Evolutionary conservation across 2,888 invertebrate species (phyloP).

Genomic region (Beris chalybata): DNA sequence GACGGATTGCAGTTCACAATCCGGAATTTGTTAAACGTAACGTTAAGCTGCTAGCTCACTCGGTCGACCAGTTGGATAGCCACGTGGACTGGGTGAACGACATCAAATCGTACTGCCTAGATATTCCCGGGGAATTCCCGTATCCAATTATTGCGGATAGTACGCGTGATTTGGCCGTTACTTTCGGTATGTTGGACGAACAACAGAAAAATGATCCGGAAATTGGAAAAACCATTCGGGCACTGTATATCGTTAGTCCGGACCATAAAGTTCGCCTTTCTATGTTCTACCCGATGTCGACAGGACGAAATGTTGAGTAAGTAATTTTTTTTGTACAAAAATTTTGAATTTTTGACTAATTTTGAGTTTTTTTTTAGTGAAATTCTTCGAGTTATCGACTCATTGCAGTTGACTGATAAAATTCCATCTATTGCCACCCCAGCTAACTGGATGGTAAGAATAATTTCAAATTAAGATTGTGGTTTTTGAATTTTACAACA

Average conservation of each 20-base stretch:
- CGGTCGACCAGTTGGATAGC: conserved; percentile 72
- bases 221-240: conserved; percentile 70
- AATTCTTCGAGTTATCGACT: conserved; percentile 80
- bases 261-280: conserved; percentile 76
- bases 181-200: conserved; percentile 79
- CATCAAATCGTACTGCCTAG: conserved; percentile 69
- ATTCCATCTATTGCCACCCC: conserved; percentile 79
- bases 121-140: conserved; percentile 73
- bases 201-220: conserved; percentile 67
- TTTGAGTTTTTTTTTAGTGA: conserved; percentile 62
- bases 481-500: neutral
- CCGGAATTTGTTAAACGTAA: conserved; percentile 71
- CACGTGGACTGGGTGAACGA: conserved; percentile 80
- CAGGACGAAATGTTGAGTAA: conserved; percentile 84
- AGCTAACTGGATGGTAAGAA: conserved; percentile 70
- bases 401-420: conserved; percentile 74
- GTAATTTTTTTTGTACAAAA: conserved; percentile 46
- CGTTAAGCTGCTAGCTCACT: conserved; percentile 77
- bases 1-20: conserved; percentile 69
- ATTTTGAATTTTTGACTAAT: neutral
- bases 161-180: conserved; percentile 68
- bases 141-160: conserved; percentile 83
- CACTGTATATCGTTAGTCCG: conserved; percentile 80
- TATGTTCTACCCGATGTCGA: conserved; percentile 83
- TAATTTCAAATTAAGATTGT: neutral